Conservation (phyloP, 2,113 vertebrate species). For the Serranochromis macrocephalus region DNA sequence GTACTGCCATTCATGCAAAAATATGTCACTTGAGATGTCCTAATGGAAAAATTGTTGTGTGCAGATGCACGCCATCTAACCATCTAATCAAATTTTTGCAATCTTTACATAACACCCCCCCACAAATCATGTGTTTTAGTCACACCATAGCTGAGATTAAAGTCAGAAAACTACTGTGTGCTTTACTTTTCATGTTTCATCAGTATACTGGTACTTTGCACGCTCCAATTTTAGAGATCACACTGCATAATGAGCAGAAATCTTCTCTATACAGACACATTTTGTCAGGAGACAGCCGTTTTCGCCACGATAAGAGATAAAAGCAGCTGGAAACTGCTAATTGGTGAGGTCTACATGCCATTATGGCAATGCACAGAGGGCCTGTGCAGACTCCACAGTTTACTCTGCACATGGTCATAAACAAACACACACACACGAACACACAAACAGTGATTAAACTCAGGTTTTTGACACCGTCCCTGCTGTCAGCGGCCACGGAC, state of each 20-base stretch:
- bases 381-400: background rate
- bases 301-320: background rate
- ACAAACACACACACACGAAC: background rate
- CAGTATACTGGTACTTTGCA: background rate
- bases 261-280: background rate
- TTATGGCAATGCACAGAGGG: background rate
- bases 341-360: background rate
- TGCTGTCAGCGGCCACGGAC: background rate
- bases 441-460: background rate
- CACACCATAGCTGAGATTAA: background rate
- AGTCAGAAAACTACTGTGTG: background rate
- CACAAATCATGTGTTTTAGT: background rate
- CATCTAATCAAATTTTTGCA: background rate
- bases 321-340: constrained; percentile 14
- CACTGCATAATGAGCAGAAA: background rate
- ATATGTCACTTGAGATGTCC: background rate
- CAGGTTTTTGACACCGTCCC: constrained; percentile 21
- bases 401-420: background rate
- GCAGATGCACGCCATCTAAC: background rate
- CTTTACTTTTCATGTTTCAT: background rate
- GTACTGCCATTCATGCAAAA: background rate
- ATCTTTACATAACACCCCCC: background rate
- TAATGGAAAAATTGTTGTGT: background rate
- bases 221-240: background rate
- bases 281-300: background rate